A percentile compares a stretch with the other conserved stretches of the same genome.
These are phyloP conservation scores for Pectinophora gossypiella DNA, from an alignment of 1,140 invertebrate species.

Conservation along the genomic window DNA sequence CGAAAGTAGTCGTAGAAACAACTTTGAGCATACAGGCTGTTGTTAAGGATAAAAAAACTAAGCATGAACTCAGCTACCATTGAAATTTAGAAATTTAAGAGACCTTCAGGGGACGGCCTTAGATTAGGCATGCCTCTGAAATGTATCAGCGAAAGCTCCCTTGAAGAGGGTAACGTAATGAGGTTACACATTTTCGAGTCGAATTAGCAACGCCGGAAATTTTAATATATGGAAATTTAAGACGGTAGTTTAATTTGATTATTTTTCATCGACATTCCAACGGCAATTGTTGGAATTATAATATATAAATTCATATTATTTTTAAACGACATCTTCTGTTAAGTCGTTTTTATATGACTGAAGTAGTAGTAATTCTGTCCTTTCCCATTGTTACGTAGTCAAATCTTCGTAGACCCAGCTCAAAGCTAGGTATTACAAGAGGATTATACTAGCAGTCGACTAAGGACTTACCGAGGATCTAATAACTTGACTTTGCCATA, in stretches of 20 bases:
- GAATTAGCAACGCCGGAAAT: slow-evolving; percentile 27
- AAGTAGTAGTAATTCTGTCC: too few relatives aligned
- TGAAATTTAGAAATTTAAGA: slow-evolving; percentile 25
- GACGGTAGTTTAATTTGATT: too few relatives aligned
- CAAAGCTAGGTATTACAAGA: slow-evolving; percentile 5
- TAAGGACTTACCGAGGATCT: slow-evolving; percentile 23
- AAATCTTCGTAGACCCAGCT: background rate
- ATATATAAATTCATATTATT: too few relatives aligned
- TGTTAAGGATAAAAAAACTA: too few relatives aligned
- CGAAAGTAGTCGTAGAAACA: too few relatives aligned
- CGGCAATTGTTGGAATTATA: too few relatives aligned
- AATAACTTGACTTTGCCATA: slow-evolving; percentile 15
- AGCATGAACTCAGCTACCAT: slow-evolving; percentile 5
- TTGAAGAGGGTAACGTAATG: slow-evolving; percentile 47
- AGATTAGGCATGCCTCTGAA: slow-evolving; percentile 44
- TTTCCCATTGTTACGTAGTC: too few relatives aligned
- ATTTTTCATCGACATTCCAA: too few relatives aligned
- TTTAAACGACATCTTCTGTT: too few relatives aligned
- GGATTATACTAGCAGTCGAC: slow-evolving; percentile 43
- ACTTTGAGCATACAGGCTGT: too few relatives aligned
- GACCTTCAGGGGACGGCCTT: slow-evolving; percentile 23
- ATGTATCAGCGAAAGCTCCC: slow-evolving; percentile 41
- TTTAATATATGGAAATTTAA: slow-evolving; percentile 20
- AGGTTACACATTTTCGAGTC: slow-evolving; percentile 41
- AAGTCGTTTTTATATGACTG: too few relatives aligned